A percentile compares a stretch with the other conserved stretches of the same genome.
Conservation (phyloP, 2,113 vertebrate species). For the Crotalus horridus region DNA sequence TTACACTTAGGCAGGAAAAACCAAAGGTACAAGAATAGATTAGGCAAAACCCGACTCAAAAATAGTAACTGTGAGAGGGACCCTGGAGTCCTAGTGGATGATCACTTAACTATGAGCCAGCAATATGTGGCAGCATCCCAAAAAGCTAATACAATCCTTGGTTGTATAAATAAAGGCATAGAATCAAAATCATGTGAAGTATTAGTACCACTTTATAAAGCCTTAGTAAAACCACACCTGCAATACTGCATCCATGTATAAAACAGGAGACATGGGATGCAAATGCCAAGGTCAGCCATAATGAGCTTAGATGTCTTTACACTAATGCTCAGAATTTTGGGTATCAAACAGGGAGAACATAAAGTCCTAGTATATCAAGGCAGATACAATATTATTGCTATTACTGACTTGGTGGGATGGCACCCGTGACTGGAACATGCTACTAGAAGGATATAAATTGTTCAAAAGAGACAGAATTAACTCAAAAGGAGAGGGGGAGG, state of each 20-base stretch:
- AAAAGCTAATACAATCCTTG: background rate
- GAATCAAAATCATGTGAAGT: background rate
- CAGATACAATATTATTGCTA: background rate
- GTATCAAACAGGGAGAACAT: no score
- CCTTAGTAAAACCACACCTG: background rate
- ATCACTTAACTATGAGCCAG: background rate
- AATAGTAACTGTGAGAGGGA: background rate
- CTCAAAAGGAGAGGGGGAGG: background rate
- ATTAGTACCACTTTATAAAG: background rate
- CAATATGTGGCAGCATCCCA: background rate
- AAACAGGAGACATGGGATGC: no score
- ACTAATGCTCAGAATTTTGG: no score
- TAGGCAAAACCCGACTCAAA: background rate
- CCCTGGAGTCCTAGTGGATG: background rate
- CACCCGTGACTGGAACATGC: background rate
- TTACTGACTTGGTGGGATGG: background rate
- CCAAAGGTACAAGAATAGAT: background rate
- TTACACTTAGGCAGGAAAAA: background rate
- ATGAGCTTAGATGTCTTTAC: no score
- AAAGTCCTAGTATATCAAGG: background rate
- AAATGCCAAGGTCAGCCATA: no score
- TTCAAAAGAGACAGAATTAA: background rate
- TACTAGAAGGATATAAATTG: background rate
- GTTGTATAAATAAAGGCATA: background rate
- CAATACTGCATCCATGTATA: background rate